Conservation (phyloP, 2,797 vertebrate species). For the Limnodromus scolopaceus region DNA sequence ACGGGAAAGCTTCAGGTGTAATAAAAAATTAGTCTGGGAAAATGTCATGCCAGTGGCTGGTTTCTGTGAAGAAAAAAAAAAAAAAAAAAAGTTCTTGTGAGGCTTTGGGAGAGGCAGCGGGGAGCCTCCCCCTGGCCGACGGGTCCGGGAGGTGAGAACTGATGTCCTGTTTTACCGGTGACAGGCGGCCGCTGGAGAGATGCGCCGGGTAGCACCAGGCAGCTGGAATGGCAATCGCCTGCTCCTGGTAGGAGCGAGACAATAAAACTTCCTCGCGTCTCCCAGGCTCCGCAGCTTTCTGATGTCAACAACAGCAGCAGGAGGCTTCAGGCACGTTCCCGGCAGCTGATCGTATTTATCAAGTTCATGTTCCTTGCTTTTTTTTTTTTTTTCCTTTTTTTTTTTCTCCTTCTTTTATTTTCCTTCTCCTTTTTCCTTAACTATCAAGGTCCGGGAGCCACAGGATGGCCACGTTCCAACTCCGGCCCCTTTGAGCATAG, state of each 20-base stretch:
- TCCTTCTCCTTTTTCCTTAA: neutral
- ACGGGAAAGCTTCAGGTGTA: neutral
- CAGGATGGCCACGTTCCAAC: conserved; percentile 13
- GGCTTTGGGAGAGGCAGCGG: neutral
- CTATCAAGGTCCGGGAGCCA: conserved; percentile 30
- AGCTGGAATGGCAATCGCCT: neutral
- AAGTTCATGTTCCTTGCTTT: conserved; percentile 45
- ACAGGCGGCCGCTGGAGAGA: neutral
- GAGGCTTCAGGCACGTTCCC: conserved; percentile 62
- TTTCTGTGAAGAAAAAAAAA: neutral
- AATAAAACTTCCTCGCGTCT: conserved; percentile 34
- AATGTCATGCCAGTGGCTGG: fast-evolving
- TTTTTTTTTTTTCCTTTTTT: neutral
- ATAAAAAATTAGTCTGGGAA: neutral
- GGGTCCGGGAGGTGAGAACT: neutral
- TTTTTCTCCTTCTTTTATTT: neutral
- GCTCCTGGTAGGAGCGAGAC: conserved; percentile 17
- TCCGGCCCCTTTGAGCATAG: conserved; percentile 32
- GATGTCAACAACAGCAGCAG: conserved; percentile 67
- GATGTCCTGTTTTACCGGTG: neutral
- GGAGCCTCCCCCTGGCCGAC: neutral
- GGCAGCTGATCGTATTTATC: conserved; percentile 65
- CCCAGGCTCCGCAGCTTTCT: conserved; percentile 17
- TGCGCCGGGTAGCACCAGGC: neutral
- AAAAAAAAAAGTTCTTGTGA: neutral